These are phyloP conservation scores for Oryzias sinensis DNA, from an alignment of 2,797 vertebrate genomes.

Conservation along the genomic window DNA sequence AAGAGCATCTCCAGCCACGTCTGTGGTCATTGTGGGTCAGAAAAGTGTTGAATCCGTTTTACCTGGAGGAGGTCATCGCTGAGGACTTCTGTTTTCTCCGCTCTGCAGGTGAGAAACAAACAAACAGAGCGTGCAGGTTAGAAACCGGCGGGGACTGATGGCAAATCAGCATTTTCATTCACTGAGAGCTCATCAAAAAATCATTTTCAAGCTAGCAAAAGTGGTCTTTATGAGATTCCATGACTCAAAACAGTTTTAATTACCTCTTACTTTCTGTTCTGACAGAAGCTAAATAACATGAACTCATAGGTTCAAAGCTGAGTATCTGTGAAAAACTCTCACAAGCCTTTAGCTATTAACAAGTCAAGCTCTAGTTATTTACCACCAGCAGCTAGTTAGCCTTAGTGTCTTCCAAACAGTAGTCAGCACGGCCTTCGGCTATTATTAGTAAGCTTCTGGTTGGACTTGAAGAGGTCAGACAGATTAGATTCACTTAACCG, in stretches of 20 bases:
- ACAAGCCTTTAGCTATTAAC: neutral
- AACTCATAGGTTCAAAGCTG: neutral
- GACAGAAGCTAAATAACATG: neutral
- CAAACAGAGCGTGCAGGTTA: conserved; percentile 51
- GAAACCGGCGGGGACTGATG: conserved; percentile 9
- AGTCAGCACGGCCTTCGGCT: conserved; percentile 46
- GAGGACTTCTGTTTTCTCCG: conserved; percentile 98
- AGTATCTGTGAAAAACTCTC: neutral
- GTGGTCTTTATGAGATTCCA: conserved; percentile 23
- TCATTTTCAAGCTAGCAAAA: conserved; percentile 8
- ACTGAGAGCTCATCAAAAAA: conserved; percentile 11
- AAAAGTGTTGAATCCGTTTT: conserved; percentile 45
- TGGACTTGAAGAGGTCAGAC: conserved; percentile 67
- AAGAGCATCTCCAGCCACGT: neutral
- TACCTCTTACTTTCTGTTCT: neutral
- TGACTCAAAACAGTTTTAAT: neutral
- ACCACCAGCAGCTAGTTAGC: conserved; percentile 16
- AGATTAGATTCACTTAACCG: conserved; percentile 74
- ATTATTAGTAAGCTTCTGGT: conserved; percentile 78
- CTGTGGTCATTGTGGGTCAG: neutral
- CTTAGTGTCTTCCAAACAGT: conserved; percentile 12
- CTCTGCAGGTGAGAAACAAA: conserved; percentile 80
- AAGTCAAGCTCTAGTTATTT: conserved; percentile 3
- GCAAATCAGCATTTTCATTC: conserved; percentile 10
- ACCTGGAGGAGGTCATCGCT: conserved; percentile 98